Percentiles rank a stretch among this genome's conserved stretches.
phyloP scores from a whole-genome alignment of 2,797 vertebrate genomes.

The Pseudocheirus occidentalis region DNA sequence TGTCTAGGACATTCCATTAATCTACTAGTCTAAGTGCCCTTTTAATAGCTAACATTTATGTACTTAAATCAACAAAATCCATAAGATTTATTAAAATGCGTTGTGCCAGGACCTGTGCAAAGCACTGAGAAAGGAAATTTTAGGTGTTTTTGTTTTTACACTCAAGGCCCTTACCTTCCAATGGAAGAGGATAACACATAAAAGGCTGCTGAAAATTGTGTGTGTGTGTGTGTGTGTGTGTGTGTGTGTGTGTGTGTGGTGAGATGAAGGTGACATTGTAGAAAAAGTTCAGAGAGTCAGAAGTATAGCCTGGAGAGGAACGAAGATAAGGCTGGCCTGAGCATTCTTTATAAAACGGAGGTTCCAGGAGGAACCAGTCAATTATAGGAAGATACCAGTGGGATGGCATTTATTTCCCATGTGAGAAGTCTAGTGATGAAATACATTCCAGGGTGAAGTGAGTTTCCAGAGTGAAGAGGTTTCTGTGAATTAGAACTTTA shows the following conservation, averaged over 20 bases:
- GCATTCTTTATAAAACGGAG: background rate
- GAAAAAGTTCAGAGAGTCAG: background rate
- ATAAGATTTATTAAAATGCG: background rate
- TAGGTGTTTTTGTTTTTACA: no score
- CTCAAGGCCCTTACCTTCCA: background rate
- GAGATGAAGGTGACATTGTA: background rate
- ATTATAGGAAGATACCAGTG: background rate
- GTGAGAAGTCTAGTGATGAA: no score
- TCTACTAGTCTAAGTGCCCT: background rate
- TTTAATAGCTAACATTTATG: background rate
- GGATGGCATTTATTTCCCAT: background rate
- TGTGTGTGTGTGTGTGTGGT: no score
- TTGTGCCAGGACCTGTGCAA: background rate
- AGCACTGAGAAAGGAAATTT: no score
- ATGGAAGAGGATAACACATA: background rate
- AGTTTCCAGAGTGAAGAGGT: background rate
- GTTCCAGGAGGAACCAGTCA: background rate
- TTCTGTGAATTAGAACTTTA: background rate
- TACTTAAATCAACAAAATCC: background rate
- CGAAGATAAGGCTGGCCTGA: no score
- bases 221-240: no score
- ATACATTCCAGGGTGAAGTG: no score
- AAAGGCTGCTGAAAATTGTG: background rate
- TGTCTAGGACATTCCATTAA: background rate
- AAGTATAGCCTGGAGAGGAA: background rate